phyloP scores from a whole-genome alignment of 2,888 invertebrate genomes.

The Taphrorychus bicolor region DNA sequence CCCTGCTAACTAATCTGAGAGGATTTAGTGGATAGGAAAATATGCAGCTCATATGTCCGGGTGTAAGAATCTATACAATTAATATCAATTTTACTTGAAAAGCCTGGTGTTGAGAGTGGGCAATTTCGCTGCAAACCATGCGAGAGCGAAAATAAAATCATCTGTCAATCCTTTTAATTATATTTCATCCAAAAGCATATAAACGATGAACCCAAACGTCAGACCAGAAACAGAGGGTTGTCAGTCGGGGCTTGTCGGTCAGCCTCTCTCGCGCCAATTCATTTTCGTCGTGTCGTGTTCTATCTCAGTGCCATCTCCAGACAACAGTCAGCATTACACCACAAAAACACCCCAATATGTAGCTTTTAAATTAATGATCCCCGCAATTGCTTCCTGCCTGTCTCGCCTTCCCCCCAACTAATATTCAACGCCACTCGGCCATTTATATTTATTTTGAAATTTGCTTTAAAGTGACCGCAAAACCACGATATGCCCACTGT shows the following conservation, averaged over 20 bases:
- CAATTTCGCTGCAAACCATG: constrained; percentile 17
- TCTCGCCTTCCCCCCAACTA: constrained; percentile 52
- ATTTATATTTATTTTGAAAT: constrained; percentile 59
- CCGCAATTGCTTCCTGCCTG: constrained; percentile 58
- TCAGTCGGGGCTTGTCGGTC: constrained; percentile 47
- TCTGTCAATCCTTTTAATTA: constrained; percentile 41
- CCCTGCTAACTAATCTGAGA: no score
- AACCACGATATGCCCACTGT: constrained; percentile 40
- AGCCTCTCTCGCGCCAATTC: constrained; percentile 54
- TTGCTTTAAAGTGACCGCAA: constrained; percentile 55
- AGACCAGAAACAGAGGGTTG: constrained; percentile 41
- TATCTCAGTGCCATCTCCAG: constrained; percentile 62
- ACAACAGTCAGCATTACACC: constrained; percentile 61
- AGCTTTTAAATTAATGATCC: constrained; percentile 62
- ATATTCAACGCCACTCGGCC: constrained; percentile 53
- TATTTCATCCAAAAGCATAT: constrained; percentile 41
- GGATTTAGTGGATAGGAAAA: constrained; percentile 20
- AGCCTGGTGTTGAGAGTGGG: constrained; percentile 17
- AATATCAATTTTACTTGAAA: constrained; percentile 33
- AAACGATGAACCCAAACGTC: constrained; percentile 42
- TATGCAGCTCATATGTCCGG: constrained; percentile 14
- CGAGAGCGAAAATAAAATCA: constrained; percentile 37
- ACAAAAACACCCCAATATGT: constrained; percentile 61
- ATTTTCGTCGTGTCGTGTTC: constrained; percentile 60
- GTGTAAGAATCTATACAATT: constrained; percentile 14